Evolutionary conservation across 2,113 vertebrate genomes (phyloP).

Genomic region (Actenoides lindsayi): DNA sequence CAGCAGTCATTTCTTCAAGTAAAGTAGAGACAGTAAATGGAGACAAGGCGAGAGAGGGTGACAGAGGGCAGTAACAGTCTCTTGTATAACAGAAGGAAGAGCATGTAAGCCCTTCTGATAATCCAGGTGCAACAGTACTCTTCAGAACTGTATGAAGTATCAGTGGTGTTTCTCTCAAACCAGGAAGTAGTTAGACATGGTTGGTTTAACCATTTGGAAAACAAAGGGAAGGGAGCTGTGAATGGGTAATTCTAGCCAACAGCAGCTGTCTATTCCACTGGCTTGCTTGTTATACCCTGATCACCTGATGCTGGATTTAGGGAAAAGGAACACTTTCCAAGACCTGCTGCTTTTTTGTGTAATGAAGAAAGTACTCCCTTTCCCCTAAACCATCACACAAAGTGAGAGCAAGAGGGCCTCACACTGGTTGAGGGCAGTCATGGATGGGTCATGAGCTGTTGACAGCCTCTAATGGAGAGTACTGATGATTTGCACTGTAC

Average conservation of each 20-base stretch:
- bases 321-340: not conserved
- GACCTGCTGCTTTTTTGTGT: not conserved
- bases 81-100: not conserved
- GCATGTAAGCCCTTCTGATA: not conserved
- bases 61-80: not conserved
- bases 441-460: not conserved
- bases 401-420: not conserved
- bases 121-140: not conserved
- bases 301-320: not conserved
- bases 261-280: not conserved
- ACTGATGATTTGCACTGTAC: not conserved
- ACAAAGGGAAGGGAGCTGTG: not conserved
- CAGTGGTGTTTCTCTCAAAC: not conserved
- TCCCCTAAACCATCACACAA: not conserved
- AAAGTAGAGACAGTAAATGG: not conserved
- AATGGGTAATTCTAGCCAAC: not conserved
- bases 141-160: not conserved
- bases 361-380: not conserved
- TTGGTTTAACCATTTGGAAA: not conserved
- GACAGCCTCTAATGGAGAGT: not conserved
- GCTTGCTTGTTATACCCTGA: not conserved
- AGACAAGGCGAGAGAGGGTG: not conserved
- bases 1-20: not conserved
- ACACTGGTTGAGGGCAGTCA: accelerated
- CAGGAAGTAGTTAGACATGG: not conserved